Evolutionary conservation across 2,797 vertebrate genomes (phyloP).

Genomic region (Calcarius lapponicus): DNA sequence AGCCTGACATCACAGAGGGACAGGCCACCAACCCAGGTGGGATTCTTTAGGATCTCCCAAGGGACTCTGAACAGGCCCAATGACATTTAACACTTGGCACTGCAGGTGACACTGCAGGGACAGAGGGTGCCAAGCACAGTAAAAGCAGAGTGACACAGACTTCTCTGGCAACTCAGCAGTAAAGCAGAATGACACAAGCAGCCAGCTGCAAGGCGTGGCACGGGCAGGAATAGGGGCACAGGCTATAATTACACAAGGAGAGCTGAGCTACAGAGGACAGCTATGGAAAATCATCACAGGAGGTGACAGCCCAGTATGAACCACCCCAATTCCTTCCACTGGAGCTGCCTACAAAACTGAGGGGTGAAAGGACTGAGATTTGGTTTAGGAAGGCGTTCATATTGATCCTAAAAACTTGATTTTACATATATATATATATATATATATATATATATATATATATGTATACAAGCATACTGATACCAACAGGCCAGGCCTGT

Average conservation of each 20-base stretch:
- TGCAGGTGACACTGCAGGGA: neutral
- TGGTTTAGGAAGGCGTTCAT: neutral
- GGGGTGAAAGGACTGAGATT: neutral
- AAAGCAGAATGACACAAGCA: neutral
- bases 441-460: fast-evolving
- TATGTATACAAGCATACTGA: neutral
- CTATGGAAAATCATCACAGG: neutral
- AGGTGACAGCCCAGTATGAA: neutral
- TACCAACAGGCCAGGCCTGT: neutral
- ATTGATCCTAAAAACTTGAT: neutral
- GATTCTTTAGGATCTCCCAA: neutral
- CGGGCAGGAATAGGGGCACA: neutral
- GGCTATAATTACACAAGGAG: neutral
- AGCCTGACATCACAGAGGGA: neutral
- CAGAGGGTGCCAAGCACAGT: neutral
- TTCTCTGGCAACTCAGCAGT: neutral
- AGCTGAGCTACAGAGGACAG: neutral
- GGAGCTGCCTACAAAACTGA: neutral
- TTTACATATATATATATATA: fast-evolving
- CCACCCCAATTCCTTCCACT: neutral
- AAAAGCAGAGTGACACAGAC: neutral
- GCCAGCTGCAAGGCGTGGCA: neutral
- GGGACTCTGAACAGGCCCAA: neutral
- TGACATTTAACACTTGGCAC: neutral
- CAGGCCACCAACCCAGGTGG: neutral